Conservation (phyloP, 1,140 invertebrate genomes). For the Heliconius nattereri region DNA sequence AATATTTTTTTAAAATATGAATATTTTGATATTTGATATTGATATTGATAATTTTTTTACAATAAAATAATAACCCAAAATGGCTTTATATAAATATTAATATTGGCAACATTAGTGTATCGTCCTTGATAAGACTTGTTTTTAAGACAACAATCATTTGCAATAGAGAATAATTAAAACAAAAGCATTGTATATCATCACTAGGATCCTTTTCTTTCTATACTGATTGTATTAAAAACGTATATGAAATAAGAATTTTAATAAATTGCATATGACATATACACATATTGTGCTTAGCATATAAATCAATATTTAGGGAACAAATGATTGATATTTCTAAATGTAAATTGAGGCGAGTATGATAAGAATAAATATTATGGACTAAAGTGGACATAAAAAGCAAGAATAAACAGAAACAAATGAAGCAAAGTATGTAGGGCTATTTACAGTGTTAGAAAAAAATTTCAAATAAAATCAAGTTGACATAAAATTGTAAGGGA, state of each 20-base stretch:
- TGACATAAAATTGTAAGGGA: constrained; percentile 3
- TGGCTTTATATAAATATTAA: background rate
- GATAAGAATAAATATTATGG: background rate
- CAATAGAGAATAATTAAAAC: too few relatives aligned
- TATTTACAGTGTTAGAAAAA: background rate
- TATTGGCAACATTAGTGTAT: too few relatives aligned
- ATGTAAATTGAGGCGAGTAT: background rate
- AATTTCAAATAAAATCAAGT: background rate
- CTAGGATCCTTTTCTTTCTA: too few relatives aligned
- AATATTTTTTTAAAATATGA: background rate
- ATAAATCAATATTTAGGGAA: background rate
- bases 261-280: background rate
- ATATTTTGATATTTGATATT: too few relatives aligned
- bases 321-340: background rate
- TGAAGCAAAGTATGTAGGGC: background rate
- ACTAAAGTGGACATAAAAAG: background rate
- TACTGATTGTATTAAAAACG: too few relatives aligned
- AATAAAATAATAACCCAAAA: background rate
- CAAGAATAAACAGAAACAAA: constrained; percentile 11
- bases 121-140: too few relatives aligned
- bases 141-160: too few relatives aligned
- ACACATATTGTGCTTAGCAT: background rate
- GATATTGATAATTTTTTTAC: background rate
- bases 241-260: background rate
- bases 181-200: too few relatives aligned